Percentiles rank a stretch among this genome's conserved stretches.
Conservation (phyloP, 2,113 vertebrate species). For the Aldabrachelys gigantea region DNA sequence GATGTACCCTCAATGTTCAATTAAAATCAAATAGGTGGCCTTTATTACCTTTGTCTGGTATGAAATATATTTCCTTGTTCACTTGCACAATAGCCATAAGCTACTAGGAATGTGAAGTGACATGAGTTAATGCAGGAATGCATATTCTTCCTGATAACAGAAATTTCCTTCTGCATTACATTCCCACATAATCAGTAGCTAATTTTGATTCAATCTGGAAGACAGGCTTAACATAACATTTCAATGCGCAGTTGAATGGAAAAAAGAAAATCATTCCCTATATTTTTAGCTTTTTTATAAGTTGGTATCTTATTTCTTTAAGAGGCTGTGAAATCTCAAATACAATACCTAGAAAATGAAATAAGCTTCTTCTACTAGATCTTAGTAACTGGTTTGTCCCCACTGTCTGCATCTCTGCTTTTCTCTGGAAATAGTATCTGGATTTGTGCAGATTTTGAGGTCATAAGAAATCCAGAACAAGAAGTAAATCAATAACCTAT, state of each 20-base stretch:
- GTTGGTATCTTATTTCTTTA: not conserved
- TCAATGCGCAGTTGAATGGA: not conserved
- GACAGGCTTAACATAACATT: not conserved
- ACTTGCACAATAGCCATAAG: not conserved
- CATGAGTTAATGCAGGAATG: not conserved
- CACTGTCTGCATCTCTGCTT: not conserved
- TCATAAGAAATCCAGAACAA: not conserved
- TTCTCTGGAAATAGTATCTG: not conserved
- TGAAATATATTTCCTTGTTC: not conserved
- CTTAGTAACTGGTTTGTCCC: not conserved
- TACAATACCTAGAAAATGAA: not conserved
- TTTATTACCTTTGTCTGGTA: not conserved
- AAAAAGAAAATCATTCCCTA: not conserved
- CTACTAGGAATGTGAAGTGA: not conserved
- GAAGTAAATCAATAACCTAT: slow-evolving; percentile 9
- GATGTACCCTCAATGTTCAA: not conserved
- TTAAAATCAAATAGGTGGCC: not conserved
- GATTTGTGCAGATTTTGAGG: not conserved
- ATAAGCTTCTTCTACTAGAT: not conserved
- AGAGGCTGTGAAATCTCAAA: not conserved
- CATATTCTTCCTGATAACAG: not conserved
- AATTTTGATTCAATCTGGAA: not conserved
- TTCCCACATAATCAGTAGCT: not conserved
- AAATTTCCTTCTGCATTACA: not conserved
- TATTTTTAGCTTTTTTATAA: not conserved